These are phyloP conservation scores for Gymnocypris eckloni DNA, from an alignment of 2,797 vertebrate species.

Conservation along the genomic window DNA sequence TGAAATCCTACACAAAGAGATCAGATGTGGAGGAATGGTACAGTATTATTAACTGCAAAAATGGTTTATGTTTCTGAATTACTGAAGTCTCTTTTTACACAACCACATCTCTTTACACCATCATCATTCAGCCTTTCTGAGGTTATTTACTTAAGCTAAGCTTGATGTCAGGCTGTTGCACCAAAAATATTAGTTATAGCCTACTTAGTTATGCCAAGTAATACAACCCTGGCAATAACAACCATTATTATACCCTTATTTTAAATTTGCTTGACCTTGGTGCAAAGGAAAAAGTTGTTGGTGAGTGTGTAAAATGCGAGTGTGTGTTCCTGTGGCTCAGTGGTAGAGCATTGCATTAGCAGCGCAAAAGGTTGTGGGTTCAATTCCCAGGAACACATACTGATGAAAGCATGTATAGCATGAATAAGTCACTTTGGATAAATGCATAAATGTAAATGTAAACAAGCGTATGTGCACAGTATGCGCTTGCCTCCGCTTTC, in stretches of 20 bases:
- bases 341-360: too few species aligned
- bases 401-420: too few species aligned
- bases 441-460: too few species aligned
- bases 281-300: not conserved
- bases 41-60: not conserved
- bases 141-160: not conserved
- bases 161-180: not conserved
- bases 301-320: not conserved
- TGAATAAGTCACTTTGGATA: too few species aligned
- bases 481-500: too few species aligned
- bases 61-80: not conserved
- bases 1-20: not conserved
- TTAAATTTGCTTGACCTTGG: not conserved
- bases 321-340: too few species aligned
- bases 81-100: not conserved
- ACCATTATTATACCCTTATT: not conserved
- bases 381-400: too few species aligned
- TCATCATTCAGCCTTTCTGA: not conserved
- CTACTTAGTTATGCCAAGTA: not conserved
- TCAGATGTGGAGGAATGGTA: not conserved
- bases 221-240: not conserved
- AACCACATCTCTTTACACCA: not conserved
- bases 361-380: too few species aligned
- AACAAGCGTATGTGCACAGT: too few species aligned
- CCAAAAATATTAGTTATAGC: not conserved